Evolutionary conservation across 2,888 invertebrate species (phyloP), one percentile per base, ranked within the genome.

Genomic region (Congeria kusceri): DNA sequence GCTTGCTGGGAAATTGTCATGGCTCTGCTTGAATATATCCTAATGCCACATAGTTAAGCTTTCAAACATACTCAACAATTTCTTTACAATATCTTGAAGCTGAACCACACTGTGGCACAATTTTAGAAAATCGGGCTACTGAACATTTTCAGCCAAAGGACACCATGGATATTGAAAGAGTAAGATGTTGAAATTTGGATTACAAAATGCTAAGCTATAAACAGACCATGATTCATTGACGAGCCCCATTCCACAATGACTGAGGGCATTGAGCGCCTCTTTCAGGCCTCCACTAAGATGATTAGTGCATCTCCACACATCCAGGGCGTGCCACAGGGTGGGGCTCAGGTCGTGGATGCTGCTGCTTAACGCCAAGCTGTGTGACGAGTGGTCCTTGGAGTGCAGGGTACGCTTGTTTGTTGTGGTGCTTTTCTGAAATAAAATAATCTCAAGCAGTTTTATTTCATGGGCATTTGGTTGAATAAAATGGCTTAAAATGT

Each of bases 271-370:
- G 7, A 93, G 85, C 5, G 93, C 92, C 44, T 91, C 89, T 0
- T 74, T 67, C 4, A 92, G 81, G 0, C 92, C 91, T 7, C 90
- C 89, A 63, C 89, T 83, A 5, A 90, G 84, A 59, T 90, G 88
- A 69, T 89, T 90, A 11, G 90, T 91, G 83, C 92, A 93, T n/a
- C 92, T 83, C 93, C 93, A 93, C 11, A 93, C 92, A 84, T 93
- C 93, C 32, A 93, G 88, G 28, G 92, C 87, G 75, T 93, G 93
- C 93, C 93, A 93, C 49, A 93, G 85, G 4, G 93, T 92, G 23
- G 93, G 93, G 62, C 92, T 92, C 13, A 93, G 90, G 84, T 93
- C 93, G 82, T 93, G 93, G 1, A 93, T 92, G 78, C 92, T 92
- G 80, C 90, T 90, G 65, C 92, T 92, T 67, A 91, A 88, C 46